Evolutionary conservation across 2,797 vertebrate genomes (phyloP), one percentile per base, ranked within the genome.

Genomic region (Myoxocephalus aenaeus): DNA sequence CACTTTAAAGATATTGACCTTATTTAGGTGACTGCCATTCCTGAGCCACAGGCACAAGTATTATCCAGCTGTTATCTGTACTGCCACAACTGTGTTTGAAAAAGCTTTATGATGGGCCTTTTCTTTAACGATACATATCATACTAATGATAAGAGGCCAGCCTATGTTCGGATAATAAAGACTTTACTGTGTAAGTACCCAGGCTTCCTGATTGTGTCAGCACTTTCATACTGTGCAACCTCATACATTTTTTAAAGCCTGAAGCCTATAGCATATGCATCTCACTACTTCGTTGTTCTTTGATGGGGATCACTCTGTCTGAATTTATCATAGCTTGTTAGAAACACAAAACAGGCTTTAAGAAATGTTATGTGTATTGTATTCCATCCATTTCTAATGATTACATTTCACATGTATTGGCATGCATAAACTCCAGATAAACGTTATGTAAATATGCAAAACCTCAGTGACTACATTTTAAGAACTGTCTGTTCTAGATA

Each of bases 21-120:
- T 65, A 70, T 42, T 69, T 14, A 79, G 75, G 71, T 85, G 65
- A 87, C 80, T 92, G 92, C 91, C 86, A 82, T 80, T 87, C 70
- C 88, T 91, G 90, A 93, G 89, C 89, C 92, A 86, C 62, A 59
- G 83, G 69, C 86, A 81, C 46, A 64, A 75, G 77, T 87, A 75
- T 86, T 88, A 85, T 76, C 76, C 81, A 82, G 68, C 44, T 87
- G 62, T 82, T 75, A 61, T 84, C 67, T 84, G 63, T 75, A 90
- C 88, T 93, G 90, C 90, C 87, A 91, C 62, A 67, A 77, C 73
- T 82, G 58, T 87, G 53, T 82, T 66, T 70, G 15, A 84, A 80
- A 84, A 54, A 76, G 57, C 75, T 86, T 83, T 65, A 81, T 76
- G 40, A 86, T 70, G 86, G 90, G 87, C 90, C 89, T 91, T 87